Conservation (phyloP, 1,140 invertebrate genomes). For the Samia ricini region DNA sequence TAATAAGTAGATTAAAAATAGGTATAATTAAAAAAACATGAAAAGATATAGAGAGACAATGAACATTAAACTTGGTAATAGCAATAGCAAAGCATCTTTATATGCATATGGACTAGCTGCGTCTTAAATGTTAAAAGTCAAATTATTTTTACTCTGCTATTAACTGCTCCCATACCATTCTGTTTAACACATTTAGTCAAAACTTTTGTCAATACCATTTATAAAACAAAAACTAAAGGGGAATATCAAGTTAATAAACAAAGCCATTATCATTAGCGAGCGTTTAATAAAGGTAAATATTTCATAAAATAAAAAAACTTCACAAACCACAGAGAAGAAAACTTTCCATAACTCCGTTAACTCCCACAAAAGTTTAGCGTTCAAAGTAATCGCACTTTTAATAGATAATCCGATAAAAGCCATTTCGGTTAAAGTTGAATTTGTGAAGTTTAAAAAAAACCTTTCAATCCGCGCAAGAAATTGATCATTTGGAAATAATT, state of each 20-base stretch:
- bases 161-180: too few species aligned
- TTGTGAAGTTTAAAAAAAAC: conserved; percentile 22
- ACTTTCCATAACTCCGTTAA: background rate
- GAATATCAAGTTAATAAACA: background rate
- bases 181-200: too few species aligned
- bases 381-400: conserved; percentile 29
- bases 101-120: too few species aligned
- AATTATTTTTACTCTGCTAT: too few species aligned
- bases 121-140: too few species aligned
- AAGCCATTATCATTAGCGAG: background rate
- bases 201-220: too few species aligned
- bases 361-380: background rate
- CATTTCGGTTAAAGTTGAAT: conserved; percentile 19
- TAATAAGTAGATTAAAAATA: too few species aligned
- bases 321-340: background rate
- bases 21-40: too few species aligned
- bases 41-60: too few species aligned
- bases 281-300: background rate
- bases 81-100: too few species aligned
- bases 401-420: conserved; percentile 16
- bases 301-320: background rate
- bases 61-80: too few species aligned
- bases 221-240: too few species aligned
- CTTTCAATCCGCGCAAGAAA: conserved; percentile 22
- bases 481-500: conserved; percentile 28